Percentiles rank a stretch among this genome's conserved stretches.
Conservation (phyloP, 2,113 vertebrate species). For the Daphoenositta chrysoptera region DNA sequence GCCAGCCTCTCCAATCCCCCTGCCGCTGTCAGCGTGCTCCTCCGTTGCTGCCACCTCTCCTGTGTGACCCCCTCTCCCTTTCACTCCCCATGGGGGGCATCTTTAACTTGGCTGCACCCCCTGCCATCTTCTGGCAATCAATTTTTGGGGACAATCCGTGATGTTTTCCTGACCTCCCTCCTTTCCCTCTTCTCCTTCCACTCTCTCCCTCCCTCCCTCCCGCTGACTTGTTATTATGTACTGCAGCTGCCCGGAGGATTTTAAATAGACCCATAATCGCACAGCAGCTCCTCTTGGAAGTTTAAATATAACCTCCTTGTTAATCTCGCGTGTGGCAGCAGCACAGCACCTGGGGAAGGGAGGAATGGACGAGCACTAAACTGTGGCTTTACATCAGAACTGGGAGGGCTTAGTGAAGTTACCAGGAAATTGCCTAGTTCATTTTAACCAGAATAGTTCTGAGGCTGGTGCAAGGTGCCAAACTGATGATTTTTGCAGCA, state of each 20-base stretch:
- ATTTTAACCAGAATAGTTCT: neutral
- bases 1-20: neutral
- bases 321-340: slow-evolving; percentile 65
- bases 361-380: slow-evolving; percentile 25
- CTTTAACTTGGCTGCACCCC: slow-evolving; percentile 30
- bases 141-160: slow-evolving; percentile 48
- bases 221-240: slow-evolving; percentile 76
- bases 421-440: neutral
- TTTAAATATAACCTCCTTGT: slow-evolving; percentile 79
- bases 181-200: slow-evolving; percentile 44
- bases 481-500: neutral
- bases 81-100: neutral
- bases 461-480: neutral
- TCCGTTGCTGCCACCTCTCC: neutral
- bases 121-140: slow-evolving; percentile 48
- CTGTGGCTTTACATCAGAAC: neutral
- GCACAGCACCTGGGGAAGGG: slow-evolving; percentile 65
- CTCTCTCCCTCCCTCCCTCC: slow-evolving; percentile 21
- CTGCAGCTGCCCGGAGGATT: slow-evolving; percentile 76
- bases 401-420: neutral
- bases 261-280: slow-evolving; percentile 78
- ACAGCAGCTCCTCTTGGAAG: slow-evolving; percentile 75
- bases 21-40: neutral
- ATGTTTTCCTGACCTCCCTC: slow-evolving; percentile 27
- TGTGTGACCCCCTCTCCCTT: neutral